Evolutionary conservation across 2,113 vertebrate genomes (phyloP).

Genomic region (Lathamus discolor): DNA sequence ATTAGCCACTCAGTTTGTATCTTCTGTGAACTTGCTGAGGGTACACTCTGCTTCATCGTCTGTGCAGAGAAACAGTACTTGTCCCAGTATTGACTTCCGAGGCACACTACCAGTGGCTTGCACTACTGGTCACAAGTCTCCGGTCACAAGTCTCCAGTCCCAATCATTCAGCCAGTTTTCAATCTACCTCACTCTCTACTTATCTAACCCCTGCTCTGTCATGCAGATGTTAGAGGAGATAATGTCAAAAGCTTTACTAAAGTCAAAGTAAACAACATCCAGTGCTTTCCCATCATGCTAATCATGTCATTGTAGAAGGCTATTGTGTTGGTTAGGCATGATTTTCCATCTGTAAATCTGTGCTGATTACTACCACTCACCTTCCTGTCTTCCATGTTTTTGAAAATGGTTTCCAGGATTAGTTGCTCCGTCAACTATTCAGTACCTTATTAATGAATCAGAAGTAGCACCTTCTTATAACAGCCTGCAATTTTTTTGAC

Average conservation of each 20-base stretch:
- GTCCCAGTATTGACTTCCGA: neutral
- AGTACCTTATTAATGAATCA: neutral
- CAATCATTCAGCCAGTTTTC: neutral
- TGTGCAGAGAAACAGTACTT: neutral
- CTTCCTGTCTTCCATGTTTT: neutral
- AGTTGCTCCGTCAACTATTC: neutral
- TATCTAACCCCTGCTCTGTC: neutral
- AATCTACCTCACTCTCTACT: neutral
- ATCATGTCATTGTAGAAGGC: neutral
- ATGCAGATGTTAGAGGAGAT: neutral
- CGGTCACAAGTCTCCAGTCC: rapidly evolving
- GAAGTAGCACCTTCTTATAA: neutral
- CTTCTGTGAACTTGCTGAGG: neutral
- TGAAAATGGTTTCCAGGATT: neutral
- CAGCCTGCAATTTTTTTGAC: neutral
- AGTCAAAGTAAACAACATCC: neutral
- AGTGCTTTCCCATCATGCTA: neutral
- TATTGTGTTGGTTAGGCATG: neutral
- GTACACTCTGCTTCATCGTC: neutral
- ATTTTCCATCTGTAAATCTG: neutral
- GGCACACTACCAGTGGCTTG: neutral
- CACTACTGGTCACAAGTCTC: neutral
- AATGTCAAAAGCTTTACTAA: neutral
- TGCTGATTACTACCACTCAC: neutral
- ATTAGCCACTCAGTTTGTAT: neutral